These are phyloP conservation scores for Trematomus bernacchii DNA, from an alignment of 2,797 vertebrate genomes.

Conservation along the genomic window DNA sequence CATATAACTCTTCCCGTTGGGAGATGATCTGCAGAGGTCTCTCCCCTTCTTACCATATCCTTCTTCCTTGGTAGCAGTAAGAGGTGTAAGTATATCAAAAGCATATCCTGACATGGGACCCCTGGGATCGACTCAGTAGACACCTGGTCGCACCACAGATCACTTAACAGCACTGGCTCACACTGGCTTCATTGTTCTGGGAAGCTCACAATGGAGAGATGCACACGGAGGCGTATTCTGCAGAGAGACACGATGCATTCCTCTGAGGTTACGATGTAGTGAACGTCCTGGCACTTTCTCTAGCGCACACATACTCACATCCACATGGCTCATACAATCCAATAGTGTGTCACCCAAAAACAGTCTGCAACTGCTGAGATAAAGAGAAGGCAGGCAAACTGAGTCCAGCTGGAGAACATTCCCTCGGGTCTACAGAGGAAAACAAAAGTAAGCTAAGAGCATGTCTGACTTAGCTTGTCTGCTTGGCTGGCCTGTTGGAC, in stretches of 20 bases:
- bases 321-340: slow-evolving; percentile 52
- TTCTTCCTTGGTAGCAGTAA: slow-evolving; percentile 33
- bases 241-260: slow-evolving; percentile 60
- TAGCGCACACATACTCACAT: slow-evolving; percentile 50
- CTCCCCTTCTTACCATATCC: slow-evolving; percentile 34
- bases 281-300: slow-evolving; percentile 49
- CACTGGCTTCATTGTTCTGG: slow-evolving; percentile 66
- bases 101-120: slow-evolving; percentile 55
- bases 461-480: slow-evolving; percentile 73
- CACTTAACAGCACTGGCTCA: slow-evolving; percentile 60
- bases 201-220: slow-evolving; percentile 55
- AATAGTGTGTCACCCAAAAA: slow-evolving; percentile 61
- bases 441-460: slow-evolving; percentile 71
- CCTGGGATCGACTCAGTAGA: slow-evolving; percentile 66
- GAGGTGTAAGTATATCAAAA: slow-evolving; percentile 47
- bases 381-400: slow-evolving; percentile 69
- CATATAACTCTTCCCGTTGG: slow-evolving; percentile 12
- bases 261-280: slow-evolving; percentile 61
- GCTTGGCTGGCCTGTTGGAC: slow-evolving; percentile 71
- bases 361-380: slow-evolving; percentile 67
- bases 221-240: slow-evolving; percentile 40
- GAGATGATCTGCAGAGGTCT: slow-evolving; percentile 40
- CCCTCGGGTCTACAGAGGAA: slow-evolving; percentile 70
- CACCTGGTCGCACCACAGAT: slow-evolving; percentile 71
- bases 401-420: slow-evolving; percentile 73